These are phyloP conservation scores for Dissostichus mawsoni DNA, from an alignment of 2,113 vertebrate species.

Conservation along the genomic window DNA sequence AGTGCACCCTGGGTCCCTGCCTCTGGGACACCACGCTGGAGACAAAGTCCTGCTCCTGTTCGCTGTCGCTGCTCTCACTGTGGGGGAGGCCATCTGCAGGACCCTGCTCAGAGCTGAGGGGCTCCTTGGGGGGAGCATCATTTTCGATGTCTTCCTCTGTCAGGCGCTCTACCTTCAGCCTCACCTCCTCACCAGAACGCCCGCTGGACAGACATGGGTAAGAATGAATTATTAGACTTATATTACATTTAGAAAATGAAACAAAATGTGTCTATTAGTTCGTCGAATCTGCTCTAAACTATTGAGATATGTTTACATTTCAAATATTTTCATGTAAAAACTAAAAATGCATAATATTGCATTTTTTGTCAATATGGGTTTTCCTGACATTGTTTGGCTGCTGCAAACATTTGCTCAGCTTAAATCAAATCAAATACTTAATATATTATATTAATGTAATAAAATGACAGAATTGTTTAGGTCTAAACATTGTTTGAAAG, in stretches of 20 bases:
- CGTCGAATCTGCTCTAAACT: background rate
- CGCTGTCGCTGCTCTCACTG: constrained; percentile 84
- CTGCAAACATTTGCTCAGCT: no score
- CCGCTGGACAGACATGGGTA: constrained; percentile 81
- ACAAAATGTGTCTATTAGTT: background rate
- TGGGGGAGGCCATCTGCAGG: constrained; percentile 48
- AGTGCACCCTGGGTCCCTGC: constrained; percentile 71
- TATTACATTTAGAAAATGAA: background rate
- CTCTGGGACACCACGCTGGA: constrained; percentile 87
- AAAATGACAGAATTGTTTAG: no score
- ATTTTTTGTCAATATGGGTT: no score
- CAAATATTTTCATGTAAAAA: background rate
- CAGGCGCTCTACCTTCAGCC: constrained; percentile 81
- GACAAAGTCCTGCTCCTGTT: constrained; percentile 92
- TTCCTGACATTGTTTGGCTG: no score
- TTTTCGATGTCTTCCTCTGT: constrained; percentile 87
- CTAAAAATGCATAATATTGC: no score
- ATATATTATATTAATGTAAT: no score
- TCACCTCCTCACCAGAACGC: constrained; percentile 90
- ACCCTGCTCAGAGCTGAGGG: constrained; percentile 21
- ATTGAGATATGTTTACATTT: background rate
- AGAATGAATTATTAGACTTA: background rate
- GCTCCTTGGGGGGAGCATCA: constrained; percentile 29
- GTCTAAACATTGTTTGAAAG: no score
- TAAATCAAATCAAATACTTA: no score